A percentile compares a stretch with the other conserved stretches of the same genome.
Conservation (phyloP, 2,797 vertebrate species). For the Anabas testudineus region DNA sequence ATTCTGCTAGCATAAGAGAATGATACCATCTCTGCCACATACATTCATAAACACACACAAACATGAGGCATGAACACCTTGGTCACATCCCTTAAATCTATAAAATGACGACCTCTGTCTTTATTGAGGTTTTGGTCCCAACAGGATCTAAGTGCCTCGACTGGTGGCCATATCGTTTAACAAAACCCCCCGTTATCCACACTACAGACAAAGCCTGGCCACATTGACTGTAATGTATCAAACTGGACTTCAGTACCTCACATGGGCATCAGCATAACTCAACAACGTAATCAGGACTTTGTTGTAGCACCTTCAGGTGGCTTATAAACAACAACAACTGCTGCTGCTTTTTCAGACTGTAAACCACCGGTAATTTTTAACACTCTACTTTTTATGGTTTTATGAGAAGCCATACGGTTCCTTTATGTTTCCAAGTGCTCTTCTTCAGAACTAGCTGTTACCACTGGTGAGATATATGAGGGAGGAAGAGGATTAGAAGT, state of each 20-base stretch:
- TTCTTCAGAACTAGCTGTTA: constrained; percentile 62
- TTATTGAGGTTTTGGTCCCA: constrained; percentile 35
- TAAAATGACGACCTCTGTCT: constrained; percentile 45
- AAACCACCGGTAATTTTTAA: constrained; percentile 24
- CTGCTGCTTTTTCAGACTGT: constrained; percentile 56
- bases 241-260: constrained; percentile 63
- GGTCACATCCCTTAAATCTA: constrained; percentile 33
- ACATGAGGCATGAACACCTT: constrained; percentile 36
- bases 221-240: constrained; percentile 62
- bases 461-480: constrained; percentile 33
- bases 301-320: constrained; percentile 46
- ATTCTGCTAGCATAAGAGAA: constrained; percentile 85
- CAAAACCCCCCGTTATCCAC: constrained; percentile 42
- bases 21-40: constrained; percentile 51
- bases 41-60: constrained; percentile 30
- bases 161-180: constrained; percentile 51
- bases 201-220: constrained; percentile 51
- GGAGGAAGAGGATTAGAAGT: constrained; percentile 22
- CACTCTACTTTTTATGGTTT: constrained; percentile 38
- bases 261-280: constrained; percentile 53
- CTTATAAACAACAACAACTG: constrained; percentile 46
- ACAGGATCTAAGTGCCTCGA: constrained; percentile 66
- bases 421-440: constrained; percentile 67
- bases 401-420: constrained; percentile 61
- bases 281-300: constrained; percentile 38